Percentiles rank a stretch among this genome's conserved stretches.
phyloP scores from a whole-genome alignment of 2,797 vertebrate species.

The Potorous gilbertii region DNA sequence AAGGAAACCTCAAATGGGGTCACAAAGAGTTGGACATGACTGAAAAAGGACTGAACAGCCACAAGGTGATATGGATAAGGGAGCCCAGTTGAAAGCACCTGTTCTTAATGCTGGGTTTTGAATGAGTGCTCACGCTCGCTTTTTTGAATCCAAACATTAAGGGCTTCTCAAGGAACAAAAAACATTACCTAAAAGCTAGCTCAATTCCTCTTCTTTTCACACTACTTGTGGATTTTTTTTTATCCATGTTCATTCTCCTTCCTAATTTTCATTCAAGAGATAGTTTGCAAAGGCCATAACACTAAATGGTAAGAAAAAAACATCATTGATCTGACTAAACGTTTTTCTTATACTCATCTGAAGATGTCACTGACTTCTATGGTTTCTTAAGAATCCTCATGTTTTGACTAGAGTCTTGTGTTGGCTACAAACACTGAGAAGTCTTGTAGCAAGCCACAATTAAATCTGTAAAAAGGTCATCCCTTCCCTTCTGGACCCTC shows the following conservation, averaged over 20 bases:
- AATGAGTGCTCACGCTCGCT: neutral
- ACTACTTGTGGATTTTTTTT: neutral
- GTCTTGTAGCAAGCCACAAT: conserved; percentile 4
- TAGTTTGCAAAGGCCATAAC: conserved; percentile 39
- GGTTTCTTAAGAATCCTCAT: conserved; percentile 33
- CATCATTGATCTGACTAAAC: conserved; percentile 9
- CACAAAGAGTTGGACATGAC: too few relatives aligned
- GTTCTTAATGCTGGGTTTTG: neutral
- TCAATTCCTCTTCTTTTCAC: neutral
- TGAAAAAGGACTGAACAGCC: too few relatives aligned
- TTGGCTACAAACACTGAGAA: conserved; percentile 36
- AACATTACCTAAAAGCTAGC: neutral
- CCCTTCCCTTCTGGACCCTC: neutral
- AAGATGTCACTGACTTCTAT: neutral
- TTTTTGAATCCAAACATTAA: neutral
- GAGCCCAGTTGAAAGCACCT: neutral
- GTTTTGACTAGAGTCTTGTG: conserved; percentile 48
- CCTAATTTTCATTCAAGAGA: neutral
- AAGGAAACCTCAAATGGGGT: too few relatives aligned
- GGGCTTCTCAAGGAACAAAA: neutral
- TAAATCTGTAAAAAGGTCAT: conserved; percentile 48
- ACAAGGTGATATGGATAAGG: neutral
- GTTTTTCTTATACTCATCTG: conserved; percentile 48
- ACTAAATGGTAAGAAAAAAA: conserved; percentile 35
- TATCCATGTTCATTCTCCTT: neutral